Base-by-base conservation (phyloP, 1,140 invertebrate species). In the Drosophila chauvacae region DNA sequence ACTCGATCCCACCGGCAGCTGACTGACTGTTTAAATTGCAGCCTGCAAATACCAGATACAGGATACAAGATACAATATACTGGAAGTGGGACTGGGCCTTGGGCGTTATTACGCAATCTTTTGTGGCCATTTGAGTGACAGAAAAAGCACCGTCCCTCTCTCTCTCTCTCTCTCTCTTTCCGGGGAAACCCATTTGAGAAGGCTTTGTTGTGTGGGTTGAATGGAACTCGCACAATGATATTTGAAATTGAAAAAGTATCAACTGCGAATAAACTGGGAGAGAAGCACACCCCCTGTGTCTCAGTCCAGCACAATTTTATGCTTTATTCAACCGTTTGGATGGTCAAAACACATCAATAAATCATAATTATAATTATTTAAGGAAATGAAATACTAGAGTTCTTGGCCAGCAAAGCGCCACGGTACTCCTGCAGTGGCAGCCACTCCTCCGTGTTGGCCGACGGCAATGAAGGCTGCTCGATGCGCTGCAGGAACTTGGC, bases 1-100 rank as follows among this genome's bases (percentile, higher is more conserved):
- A 88, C 64, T 81, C 64, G 85, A 90, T 85, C 73, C 62, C 72
- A 41, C n/a, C 44, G 44, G 72, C 83, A 76, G 84, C 82, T 71
- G 70, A 51, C 62, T 62, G 61, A 68, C 13, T 45, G 64, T 42
- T 59, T 68, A 58, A 73, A 62, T 68, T 82, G 65, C 77, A 69
- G 62, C 59, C 71, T 70, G 63, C 48, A 60, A 44, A 60, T 33
- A 45, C 39, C 58, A 69, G 53, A 47, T 51, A 45, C 57, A 28
- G 20, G 20, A 56, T 41, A 39, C 33, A 23, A 7, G 33, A 55
- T 20, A 55, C 33, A 30, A 51, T 28, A 51, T 51, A 53, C 50
- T 4, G 14, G 45, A 7, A 26, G 11, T 14, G 20, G 20, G 44
- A 14, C 26, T 55, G 48, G 26, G 48, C 7, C 20, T 37, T 20